Percentiles rank a stretch among this genome's conserved stretches.
Conservation (phyloP, 2,888 invertebrate genomes). For the Cosmopolites sordidus region DNA sequence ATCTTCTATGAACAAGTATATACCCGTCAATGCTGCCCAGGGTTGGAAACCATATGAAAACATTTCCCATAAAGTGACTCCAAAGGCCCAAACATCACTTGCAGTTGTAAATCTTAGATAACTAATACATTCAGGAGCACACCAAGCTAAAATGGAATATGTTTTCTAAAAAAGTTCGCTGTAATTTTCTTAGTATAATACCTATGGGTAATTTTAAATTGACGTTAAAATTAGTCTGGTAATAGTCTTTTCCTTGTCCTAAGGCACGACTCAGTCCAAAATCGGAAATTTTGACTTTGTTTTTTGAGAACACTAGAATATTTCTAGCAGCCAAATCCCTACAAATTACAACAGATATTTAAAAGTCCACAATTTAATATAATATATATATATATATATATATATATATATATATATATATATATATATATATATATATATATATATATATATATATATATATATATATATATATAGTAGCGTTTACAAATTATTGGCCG, state of each 20-base stretch:
- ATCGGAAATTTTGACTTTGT: slow-evolving; percentile 97
- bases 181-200: too few species aligned
- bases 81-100: slow-evolving; percentile 98
- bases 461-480: too few species aligned
- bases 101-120: slow-evolving; percentile 93
- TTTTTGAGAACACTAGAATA: slow-evolving; percentile 93
- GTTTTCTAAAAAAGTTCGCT: background rate
- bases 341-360: slow-evolving; percentile 40
- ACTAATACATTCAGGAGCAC: slow-evolving; percentile 96
- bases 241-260: slow-evolving; percentile 97
- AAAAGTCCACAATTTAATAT: too few species aligned
- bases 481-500: too few species aligned
- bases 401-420: too few species aligned
- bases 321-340: slow-evolving; percentile 96
- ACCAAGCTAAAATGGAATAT: slow-evolving; percentile 73
- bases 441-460: too few species aligned
- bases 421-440: too few species aligned
- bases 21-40: slow-evolving; percentile 83
- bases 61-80: slow-evolving; percentile 96
- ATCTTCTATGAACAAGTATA: too few species aligned
- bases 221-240: slow-evolving; percentile 96
- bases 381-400: too few species aligned
- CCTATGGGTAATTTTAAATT: slow-evolving; percentile 96
- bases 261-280: slow-evolving; percentile 93
- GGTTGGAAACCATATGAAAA: slow-evolving; percentile 98